Conservation (phyloP, 2,888 invertebrate genomes). For the Rosalia funebris region DNA sequence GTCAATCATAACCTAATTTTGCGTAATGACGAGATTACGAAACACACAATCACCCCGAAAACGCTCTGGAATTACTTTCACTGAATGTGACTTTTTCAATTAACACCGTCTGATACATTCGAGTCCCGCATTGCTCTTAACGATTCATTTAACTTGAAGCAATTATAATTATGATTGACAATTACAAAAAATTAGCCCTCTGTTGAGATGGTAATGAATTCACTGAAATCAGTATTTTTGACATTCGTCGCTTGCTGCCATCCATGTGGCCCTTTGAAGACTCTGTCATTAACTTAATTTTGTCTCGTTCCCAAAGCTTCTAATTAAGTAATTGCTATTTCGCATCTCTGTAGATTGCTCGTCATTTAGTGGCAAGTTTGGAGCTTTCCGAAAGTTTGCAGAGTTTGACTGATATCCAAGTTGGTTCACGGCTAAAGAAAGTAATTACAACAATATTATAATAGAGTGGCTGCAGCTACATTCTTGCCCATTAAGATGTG, state of each 20-base stretch:
- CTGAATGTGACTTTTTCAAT: constrained; percentile 21
- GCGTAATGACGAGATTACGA: too few relatives aligned
- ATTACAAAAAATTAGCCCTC: constrained; percentile 28
- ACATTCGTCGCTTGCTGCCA: constrained; percentile 35
- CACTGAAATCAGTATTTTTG: constrained; percentile 35
- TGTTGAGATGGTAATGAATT: constrained; percentile 29
- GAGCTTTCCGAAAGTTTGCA: constrained; percentile 39
- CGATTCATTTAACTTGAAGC: constrained; percentile 22
- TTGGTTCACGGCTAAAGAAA: constrained; percentile 24
- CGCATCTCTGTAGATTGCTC: constrained; percentile 53
- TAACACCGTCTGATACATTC: constrained; percentile 11
- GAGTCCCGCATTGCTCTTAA: constrained; percentile 19
- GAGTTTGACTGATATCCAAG: constrained; percentile 41
- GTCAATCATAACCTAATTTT: too few relatives aligned
- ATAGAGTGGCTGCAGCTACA: constrained; percentile 19
- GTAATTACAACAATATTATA: constrained; percentile 25
- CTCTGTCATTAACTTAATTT: constrained; percentile 58
- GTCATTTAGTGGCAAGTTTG: constrained; percentile 47
- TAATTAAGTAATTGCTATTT: constrained; percentile 61
- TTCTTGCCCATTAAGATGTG: not conserved
- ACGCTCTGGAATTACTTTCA: too few relatives aligned
- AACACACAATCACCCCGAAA: too few relatives aligned
- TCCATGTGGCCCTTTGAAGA: constrained; percentile 47
- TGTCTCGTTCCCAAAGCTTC: constrained; percentile 53
- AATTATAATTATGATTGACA: constrained; percentile 28